These are phyloP conservation scores for Eupithecia abbreviata DNA, from an alignment of 2,888 invertebrate species.

Conservation along the genomic window DNA sequence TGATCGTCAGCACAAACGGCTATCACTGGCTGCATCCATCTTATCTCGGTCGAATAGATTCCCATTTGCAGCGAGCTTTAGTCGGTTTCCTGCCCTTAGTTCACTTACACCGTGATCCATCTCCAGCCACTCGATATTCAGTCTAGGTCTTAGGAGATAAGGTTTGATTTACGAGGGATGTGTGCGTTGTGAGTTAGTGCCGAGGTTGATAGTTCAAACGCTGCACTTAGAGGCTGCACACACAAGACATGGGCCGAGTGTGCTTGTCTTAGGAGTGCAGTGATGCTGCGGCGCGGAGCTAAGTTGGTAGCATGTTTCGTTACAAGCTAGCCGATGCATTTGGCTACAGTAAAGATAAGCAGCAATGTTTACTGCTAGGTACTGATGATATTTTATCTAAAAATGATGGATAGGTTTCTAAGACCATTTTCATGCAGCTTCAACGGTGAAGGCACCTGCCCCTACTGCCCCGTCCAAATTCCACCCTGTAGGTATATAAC, in stretches of 20 bases:
- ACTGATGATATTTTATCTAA: no score
- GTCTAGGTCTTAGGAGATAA: slow-evolving; percentile 14
- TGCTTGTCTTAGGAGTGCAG: slow-evolving; percentile 15
- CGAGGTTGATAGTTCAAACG: slow-evolving; percentile 37
- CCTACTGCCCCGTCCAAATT: no score
- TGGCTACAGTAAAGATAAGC: neutral
- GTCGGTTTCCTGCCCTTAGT: slow-evolving; percentile 29
- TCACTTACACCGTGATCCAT: slow-evolving; percentile 24
- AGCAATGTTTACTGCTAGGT: no score
- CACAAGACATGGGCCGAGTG: slow-evolving; percentile 28
- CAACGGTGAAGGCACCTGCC: no score
- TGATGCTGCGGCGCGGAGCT: neutral
- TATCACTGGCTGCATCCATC: neutral
- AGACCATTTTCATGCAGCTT: no score
- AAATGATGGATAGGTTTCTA: no score
- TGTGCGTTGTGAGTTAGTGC: slow-evolving; percentile 7
- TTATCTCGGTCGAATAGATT: slow-evolving; percentile 7
- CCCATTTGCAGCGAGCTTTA: slow-evolving; percentile 16
- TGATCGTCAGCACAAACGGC: neutral
- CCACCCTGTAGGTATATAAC: no score
- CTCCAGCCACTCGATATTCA: slow-evolving; percentile 19
- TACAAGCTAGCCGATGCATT: neutral
- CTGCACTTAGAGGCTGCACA: slow-evolving; percentile 22
- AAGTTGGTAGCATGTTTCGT: neutral
- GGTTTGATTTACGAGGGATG: slow-evolving; percentile 22